These are phyloP conservation scores for Apis dorsata DNA, from an alignment of 1,140 invertebrate genomes.

Conservation along the genomic window DNA sequence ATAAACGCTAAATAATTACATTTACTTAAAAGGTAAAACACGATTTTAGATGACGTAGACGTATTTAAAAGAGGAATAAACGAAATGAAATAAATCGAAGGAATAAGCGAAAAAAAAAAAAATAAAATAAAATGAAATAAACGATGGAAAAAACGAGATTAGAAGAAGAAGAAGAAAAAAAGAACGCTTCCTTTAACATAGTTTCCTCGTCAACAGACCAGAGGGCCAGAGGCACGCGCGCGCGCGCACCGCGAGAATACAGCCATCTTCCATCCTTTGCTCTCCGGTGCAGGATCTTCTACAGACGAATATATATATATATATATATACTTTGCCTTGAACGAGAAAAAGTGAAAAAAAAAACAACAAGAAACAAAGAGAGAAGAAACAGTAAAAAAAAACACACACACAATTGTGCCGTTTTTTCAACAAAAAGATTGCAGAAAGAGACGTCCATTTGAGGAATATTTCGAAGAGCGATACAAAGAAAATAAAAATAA, in stretches of 20 bases:
- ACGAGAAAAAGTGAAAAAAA: background rate
- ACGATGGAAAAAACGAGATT: background rate
- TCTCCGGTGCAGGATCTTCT: constrained; percentile 27
- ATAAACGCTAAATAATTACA: constrained; percentile 25
- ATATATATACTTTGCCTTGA: background rate
- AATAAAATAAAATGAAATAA: background rate
- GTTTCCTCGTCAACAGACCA: constrained; percentile 8
- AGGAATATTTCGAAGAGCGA: constrained; percentile 29
- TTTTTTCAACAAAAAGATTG: constrained; percentile 11
- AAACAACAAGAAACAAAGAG: background rate
- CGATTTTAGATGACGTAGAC: constrained; percentile 49
- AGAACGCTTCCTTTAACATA: constrained; percentile 36
- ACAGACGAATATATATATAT: background rate
- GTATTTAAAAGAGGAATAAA: constrained; percentile 17
- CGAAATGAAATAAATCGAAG: background rate
- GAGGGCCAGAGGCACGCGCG: constrained; percentile 14
- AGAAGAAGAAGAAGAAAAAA: background rate
- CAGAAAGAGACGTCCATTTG: constrained; percentile 14
- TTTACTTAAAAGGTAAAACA: background rate
- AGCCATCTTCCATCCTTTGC: constrained; percentile 9
- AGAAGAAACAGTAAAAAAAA: background rate
- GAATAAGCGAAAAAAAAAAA: background rate
- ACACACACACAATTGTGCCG: background rate
- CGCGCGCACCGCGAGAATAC: background rate
- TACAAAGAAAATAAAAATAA: background rate